Evolutionary conservation across 35 echinoderm and acorn worm genomes (phyloP).

Genomic region (Lytechinus variegatus): DNA sequence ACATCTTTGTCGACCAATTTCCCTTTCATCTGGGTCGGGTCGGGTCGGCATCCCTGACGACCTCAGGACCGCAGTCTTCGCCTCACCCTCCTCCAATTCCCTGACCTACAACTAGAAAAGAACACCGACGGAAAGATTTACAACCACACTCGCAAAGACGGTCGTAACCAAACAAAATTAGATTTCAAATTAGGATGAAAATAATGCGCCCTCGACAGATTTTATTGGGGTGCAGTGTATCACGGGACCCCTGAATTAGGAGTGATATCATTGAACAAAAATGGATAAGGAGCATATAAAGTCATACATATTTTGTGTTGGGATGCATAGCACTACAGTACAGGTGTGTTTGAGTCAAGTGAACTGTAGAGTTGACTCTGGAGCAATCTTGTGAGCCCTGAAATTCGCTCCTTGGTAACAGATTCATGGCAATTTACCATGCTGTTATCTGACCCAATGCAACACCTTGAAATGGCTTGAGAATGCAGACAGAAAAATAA

Average conservation of each 20-base stretch:
- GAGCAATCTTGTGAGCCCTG: neutral
- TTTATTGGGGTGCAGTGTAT: neutral
- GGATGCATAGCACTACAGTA: neutral
- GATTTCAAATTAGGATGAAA: neutral
- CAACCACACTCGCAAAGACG: neutral
- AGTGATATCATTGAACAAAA: neutral
- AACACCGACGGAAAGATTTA: neutral
- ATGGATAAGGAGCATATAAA: neutral
- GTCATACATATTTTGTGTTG: neutral
- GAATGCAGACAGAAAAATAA: too few relatives aligned
- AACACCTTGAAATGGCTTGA: too few relatives aligned
- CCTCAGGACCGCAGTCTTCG: neutral
- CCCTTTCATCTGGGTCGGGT: neutral
- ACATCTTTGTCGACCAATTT: neutral
- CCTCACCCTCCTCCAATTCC: neutral
- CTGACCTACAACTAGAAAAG: neutral
- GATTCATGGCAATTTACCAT: too few relatives aligned
- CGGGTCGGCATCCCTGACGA: neutral
- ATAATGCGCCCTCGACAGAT: constrained; percentile 9
- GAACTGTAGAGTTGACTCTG: neutral
- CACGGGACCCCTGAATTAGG: neutral
- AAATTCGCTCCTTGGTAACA: neutral
- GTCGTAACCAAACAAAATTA: constrained; percentile 13
- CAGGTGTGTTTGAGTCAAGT: neutral
- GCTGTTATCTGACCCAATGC: too few relatives aligned